Conservation (phyloP, 2,113 vertebrate genomes). For the Oreochromis tanganicae region DNA sequence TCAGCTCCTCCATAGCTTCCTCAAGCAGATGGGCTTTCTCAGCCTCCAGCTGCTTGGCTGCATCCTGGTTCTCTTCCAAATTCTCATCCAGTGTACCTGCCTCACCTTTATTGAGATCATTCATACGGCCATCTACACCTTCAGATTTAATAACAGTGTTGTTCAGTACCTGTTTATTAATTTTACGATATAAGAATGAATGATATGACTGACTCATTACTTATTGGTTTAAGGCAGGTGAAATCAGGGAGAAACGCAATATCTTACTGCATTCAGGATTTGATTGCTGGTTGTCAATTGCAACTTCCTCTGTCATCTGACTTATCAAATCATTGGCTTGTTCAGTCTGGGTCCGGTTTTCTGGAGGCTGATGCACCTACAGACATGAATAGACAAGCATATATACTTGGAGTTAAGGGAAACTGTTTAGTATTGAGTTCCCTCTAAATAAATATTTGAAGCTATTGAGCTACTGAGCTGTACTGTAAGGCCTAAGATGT, state of each 20-base stretch:
- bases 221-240: neutral
- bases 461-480: neutral
- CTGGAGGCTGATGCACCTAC: constrained; percentile 78
- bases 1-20: constrained; percentile 81
- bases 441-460: neutral
- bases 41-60: constrained; percentile 72
- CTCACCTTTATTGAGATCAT: constrained; percentile 80
- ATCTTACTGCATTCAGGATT: constrained; percentile 57
- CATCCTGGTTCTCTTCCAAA: constrained; percentile 64
- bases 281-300: constrained; percentile 77
- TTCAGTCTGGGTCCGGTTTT: constrained; percentile 80
- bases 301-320: constrained; percentile 83
- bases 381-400: constrained; percentile 4
- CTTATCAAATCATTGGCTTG: constrained; percentile 82
- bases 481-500: neutral
- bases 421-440: neutral
- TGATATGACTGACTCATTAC: neutral
- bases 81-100: constrained; percentile 55
- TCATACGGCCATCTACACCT: constrained; percentile 70
- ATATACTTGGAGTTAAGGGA: neutral
- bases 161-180: neutral
- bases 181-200: neutral
- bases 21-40: constrained; percentile 82
- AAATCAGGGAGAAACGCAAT: neutral
- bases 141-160: neutral